Percentiles rank a stretch among this genome's conserved stretches.
phyloP scores from a whole-genome alignment of 2,113 vertebrate species.

The Serinus canaria region DNA sequence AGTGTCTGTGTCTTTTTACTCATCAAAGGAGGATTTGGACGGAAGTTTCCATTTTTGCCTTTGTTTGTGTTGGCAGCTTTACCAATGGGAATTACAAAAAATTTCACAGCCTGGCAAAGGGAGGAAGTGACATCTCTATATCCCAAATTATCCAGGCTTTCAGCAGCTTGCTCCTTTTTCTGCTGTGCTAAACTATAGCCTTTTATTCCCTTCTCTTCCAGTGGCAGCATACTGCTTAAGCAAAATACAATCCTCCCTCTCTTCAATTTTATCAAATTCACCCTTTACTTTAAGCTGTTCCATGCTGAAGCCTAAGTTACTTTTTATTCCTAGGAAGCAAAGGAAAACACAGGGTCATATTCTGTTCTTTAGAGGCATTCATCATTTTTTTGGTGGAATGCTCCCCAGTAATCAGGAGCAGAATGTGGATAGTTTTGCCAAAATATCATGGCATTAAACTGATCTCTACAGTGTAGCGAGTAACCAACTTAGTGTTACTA shows the following conservation, averaged over 20 bases:
- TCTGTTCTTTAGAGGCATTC: background rate
- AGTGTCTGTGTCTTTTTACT: background rate
- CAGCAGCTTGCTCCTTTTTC: conserved; percentile 33
- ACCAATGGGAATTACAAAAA: conserved; percentile 55
- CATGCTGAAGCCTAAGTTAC: background rate
- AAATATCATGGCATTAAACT: background rate
- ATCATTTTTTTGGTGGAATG: background rate
- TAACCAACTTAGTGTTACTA: background rate
- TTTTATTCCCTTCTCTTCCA: conserved; percentile 21
- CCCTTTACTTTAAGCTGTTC: background rate
- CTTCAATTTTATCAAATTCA: background rate
- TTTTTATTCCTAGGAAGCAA: background rate
- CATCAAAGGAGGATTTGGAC: background rate
- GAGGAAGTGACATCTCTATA: conserved; percentile 57
- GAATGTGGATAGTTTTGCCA: background rate
- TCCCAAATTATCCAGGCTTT: conserved; percentile 46
- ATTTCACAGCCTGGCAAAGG: conserved; percentile 52
- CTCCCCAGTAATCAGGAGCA: background rate
- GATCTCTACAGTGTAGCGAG: background rate
- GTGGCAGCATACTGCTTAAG: background rate
- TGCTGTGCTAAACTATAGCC: background rate
- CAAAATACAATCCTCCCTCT: background rate
- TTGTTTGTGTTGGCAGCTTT: conserved; percentile 43
- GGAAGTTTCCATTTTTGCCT: background rate
- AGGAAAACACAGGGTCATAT: background rate